Evolutionary conservation across 2,888 invertebrate species (phyloP), one percentile per base, ranked within the genome.

Genomic region (Sarcophaga variegata): DNA sequence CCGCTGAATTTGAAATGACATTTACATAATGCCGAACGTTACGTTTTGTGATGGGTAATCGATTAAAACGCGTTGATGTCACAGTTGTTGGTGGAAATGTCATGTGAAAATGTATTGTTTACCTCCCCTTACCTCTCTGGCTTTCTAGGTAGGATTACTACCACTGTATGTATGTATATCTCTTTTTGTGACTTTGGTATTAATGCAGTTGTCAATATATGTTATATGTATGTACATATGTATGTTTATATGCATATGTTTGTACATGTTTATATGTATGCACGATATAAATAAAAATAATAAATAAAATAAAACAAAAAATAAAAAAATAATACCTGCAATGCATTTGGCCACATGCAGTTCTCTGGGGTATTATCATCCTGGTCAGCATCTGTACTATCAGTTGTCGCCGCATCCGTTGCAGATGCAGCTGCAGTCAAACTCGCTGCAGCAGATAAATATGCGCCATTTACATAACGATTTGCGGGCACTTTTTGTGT

Each of bases 341-440:
- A 94, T 79, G 96, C 95, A 90, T 95, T 95, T 11, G 97, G 96
- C 96, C 96, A 96, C 79, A 96, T 94, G 91, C 97, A 97, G 45
- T 91, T 93, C 86, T 93, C 93, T 6, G 92, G 90, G n/a, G 90
- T 90, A 81, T 88, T 89, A 75, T 92, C 91, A 70, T 88, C 89
- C 70, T 89, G 89, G 76, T 80, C 85, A 47, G 85, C 83, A 37
- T 84, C 87, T 67, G 80, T 89, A 76, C 62, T 90, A 83, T 77
- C 89, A 67, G 81, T 89, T 83, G 86, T 88, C 47, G 74, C 79
- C 14, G 82, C 81, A 47, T 70, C 66, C 17, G 84, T 60, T 60
- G 83, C 82, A 62, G 70, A 80, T 11, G 60, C 60, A 74, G 2
- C 37, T 37, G 64, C 60, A 70, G 84, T 86, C 66, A 82, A 83